phyloP scores from a whole-genome alignment of 92 coral and sea anemone genomes.

The Phymanthus crucifer region DNA sequence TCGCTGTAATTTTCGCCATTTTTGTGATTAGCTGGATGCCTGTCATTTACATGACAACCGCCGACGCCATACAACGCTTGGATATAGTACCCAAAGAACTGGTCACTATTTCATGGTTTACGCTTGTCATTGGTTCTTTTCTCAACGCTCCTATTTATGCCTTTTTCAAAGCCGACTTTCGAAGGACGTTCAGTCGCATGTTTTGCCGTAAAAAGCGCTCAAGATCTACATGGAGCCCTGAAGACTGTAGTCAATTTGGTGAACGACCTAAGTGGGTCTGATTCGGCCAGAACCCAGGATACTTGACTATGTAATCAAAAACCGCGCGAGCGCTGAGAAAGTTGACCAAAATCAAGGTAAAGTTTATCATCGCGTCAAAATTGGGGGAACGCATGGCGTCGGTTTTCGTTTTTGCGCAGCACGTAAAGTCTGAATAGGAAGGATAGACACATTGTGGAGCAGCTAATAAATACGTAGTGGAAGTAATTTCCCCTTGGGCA shows the following conservation, averaged over 20 bases:
- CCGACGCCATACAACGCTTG: conserved; percentile 48
- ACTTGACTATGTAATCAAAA: neutral
- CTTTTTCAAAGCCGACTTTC: conserved; percentile 75
- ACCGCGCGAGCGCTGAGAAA: neutral
- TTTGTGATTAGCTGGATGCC: conserved; percentile 81
- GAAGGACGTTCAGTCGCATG: conserved; percentile 53
- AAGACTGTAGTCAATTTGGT: conserved; percentile 32
- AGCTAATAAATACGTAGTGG: conserved; percentile 7
- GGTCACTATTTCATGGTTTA: conserved; percentile 71
- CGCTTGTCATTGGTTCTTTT: conserved; percentile 65
- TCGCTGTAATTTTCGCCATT: conserved; percentile 78
- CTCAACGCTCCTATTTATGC: conserved; percentile 82
- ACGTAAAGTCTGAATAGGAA: neutral
- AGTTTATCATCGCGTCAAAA: neutral
- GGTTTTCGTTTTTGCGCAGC: neutral
- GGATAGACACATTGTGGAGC: neutral
- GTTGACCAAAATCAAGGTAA: neutral
- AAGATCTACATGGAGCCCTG: conserved; percentile 42
- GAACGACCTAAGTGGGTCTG: conserved; percentile 27
- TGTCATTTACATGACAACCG: conserved; percentile 77
- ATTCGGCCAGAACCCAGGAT: neutral
- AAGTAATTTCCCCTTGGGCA: neutral
- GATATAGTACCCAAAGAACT: conserved; percentile 54
- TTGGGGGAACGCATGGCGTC: neutral
- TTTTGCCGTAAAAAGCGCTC: conserved; percentile 34